Conservation (phyloP, 2,113 vertebrate genomes). For the Tapirus terrestris region DNA sequence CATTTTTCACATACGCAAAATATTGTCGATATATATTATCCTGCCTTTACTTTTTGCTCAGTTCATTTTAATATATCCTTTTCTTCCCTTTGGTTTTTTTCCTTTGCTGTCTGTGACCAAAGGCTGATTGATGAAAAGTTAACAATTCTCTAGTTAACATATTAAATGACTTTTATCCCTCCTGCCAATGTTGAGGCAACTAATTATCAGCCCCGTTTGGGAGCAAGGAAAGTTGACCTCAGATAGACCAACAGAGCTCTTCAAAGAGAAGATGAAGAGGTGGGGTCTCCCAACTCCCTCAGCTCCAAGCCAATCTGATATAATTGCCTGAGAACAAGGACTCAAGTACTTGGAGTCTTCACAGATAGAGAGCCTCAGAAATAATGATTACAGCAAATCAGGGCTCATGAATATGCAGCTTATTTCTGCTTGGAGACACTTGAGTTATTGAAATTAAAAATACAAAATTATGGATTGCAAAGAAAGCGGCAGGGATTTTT, state of each 20-base stretch:
- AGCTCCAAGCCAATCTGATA: slow-evolving; percentile 68
- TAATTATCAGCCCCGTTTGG: slow-evolving; percentile 50
- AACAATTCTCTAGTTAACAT: slow-evolving; percentile 52
- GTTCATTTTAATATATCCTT: not conserved
- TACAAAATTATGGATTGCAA: slow-evolving; percentile 83
- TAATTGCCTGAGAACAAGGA: slow-evolving; percentile 80
- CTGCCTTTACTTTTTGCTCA: not conserved
- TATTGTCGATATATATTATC: not conserved
- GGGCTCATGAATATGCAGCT: slow-evolving; percentile 85
- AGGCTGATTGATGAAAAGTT: slow-evolving; percentile 40
- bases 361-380: slow-evolving; percentile 81
- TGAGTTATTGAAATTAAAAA: slow-evolving; percentile 87
- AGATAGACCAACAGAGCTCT: not conserved
- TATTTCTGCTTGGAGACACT: slow-evolving; percentile 85
- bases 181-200: slow-evolving; percentile 39
- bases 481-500: slow-evolving; percentile 68
- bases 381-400: slow-evolving; percentile 86
- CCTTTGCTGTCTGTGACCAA: slow-evolving; percentile 45
- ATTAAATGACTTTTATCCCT: slow-evolving; percentile 61
- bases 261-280: slow-evolving; percentile 54
- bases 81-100: not conserved
- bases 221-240: slow-evolving; percentile 48
- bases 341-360: slow-evolving; percentile 80
- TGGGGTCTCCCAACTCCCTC: slow-evolving; percentile 31
- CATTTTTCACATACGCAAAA: not conserved